Evolutionary conservation across 2,888 invertebrate genomes (phyloP).

Genomic region (Phengaris arion): DNA sequence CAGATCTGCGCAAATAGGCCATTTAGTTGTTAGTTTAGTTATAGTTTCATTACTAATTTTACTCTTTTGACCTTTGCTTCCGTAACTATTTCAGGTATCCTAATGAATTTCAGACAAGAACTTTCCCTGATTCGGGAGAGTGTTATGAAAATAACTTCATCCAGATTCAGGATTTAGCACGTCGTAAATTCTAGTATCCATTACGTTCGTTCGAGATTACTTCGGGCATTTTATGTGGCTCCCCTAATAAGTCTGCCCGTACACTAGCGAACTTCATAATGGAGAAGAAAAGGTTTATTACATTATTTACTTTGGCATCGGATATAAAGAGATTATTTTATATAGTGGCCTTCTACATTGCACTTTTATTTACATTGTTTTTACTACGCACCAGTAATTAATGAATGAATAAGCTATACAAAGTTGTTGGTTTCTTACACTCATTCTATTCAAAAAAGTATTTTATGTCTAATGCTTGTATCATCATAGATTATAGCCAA

Average conservation of each 20-base stretch:
- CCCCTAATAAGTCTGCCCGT: slow-evolving; percentile 25
- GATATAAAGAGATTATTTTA: slow-evolving; percentile 6
- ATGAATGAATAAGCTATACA: too few relatives aligned
- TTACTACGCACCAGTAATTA: too few relatives aligned
- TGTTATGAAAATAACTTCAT: slow-evolving; percentile 65
- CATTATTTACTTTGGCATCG: not conserved
- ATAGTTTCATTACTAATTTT: not conserved
- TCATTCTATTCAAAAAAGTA: too few relatives aligned
- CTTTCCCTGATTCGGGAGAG: slow-evolving; percentile 37
- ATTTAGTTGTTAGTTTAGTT: too few relatives aligned
- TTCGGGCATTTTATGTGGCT: slow-evolving; percentile 26
- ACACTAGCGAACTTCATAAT: slow-evolving; percentile 24
- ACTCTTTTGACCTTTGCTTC: not conserved
- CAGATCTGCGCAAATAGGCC: too few relatives aligned
- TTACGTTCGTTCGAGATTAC: slow-evolving; percentile 55
- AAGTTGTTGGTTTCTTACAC: too few relatives aligned
- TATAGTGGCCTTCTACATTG: too few relatives aligned
- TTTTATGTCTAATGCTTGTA: too few relatives aligned
- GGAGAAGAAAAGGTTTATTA: slow-evolving; percentile 22
- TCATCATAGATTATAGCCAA: too few relatives aligned
- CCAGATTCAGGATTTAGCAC: slow-evolving; percentile 58
- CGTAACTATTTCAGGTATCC: slow-evolving; percentile 11
- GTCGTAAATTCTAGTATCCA: slow-evolving; percentile 67
- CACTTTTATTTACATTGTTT: too few relatives aligned
- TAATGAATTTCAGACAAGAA: slow-evolving; percentile 8